Evolutionary conservation across 2,888 invertebrate genomes (phyloP).

Genomic region (Leptarthrus brevirostris): DNA sequence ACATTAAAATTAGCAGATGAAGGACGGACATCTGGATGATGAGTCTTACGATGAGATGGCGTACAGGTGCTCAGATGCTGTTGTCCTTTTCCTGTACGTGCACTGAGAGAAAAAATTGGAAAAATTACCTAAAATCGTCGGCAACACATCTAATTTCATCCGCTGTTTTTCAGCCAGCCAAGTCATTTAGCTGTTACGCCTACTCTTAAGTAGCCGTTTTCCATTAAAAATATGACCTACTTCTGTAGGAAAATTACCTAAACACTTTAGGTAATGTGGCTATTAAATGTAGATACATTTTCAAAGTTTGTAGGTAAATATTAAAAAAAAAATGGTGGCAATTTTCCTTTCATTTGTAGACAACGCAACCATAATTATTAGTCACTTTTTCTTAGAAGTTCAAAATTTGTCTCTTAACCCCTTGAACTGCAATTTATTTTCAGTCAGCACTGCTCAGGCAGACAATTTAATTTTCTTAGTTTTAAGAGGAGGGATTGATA

Average conservation of each 20-base stretch:
- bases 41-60: too few species aligned
- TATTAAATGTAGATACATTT: background rate
- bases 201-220: background rate
- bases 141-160: background rate
- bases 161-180: slow-evolving; percentile 7
- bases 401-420: too few species aligned
- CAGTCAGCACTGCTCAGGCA: too few species aligned
- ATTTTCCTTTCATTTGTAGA: background rate
- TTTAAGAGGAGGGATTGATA: too few species aligned
- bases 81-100: too few species aligned
- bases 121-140: background rate
- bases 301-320: background rate
- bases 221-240: background rate
- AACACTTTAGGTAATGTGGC: background rate
- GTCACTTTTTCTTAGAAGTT: too few species aligned
- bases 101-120: slow-evolving; percentile 11
- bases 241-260: background rate
- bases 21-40: too few species aligned
- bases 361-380: too few species aligned
- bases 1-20: too few species aligned
- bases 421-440: too few species aligned
- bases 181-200: background rate
- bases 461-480: too few species aligned
- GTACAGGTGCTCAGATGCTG: too few species aligned
- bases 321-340: background rate